phyloP scores from a whole-genome alignment of 2,797 vertebrate genomes.

The Peromyscus eremicus region DNA sequence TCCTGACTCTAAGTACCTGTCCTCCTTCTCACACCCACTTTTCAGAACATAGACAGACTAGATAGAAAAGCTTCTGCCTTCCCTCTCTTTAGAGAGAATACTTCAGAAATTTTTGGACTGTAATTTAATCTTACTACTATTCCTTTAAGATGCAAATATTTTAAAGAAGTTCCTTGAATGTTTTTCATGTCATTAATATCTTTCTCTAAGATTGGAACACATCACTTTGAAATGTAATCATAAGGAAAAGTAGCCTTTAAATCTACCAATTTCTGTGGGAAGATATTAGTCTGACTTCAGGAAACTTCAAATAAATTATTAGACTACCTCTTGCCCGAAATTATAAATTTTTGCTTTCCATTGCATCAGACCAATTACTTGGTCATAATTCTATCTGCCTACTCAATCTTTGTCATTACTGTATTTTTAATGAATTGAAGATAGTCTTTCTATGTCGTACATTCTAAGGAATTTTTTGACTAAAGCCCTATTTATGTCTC shows the following conservation, averaged over 20 bases:
- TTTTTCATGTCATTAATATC: neutral
- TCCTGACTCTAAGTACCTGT: neutral
- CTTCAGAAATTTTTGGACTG: neutral
- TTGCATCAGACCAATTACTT: neutral
- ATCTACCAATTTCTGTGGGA: neutral
- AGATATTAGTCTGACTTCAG: neutral
- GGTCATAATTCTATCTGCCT: neutral
- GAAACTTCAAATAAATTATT: neutral
- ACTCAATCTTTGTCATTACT: neutral
- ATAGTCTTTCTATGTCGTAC: neutral
- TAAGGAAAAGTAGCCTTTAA: neutral
- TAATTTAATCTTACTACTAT: neutral
- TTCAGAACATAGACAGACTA: neutral
- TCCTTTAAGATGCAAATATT: conserved; percentile 1
- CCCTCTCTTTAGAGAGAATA: neutral
- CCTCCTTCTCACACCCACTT: neutral
- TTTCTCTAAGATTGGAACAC: neutral
- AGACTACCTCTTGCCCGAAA: neutral
- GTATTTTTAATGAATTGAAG: neutral
- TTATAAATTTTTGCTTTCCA: neutral
- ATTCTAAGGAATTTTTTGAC: neutral
- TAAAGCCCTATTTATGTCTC: neutral
- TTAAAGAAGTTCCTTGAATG: neutral
- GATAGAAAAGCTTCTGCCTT: neutral
- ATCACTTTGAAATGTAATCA: neutral